These are phyloP conservation scores for Stenolophus ochropezus DNA, from an alignment of 2,888 invertebrate genomes.

Conservation along the genomic window DNA sequence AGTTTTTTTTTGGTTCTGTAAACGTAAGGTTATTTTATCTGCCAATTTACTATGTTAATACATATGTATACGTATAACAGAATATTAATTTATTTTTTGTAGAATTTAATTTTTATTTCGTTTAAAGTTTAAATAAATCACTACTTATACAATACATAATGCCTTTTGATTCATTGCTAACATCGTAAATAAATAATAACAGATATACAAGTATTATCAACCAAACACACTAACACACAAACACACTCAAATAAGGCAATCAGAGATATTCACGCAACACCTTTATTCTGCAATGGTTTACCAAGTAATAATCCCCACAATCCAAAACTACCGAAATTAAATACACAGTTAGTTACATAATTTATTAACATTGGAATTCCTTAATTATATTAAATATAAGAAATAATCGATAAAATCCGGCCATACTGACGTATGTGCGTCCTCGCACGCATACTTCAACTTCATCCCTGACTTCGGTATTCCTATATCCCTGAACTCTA, in stretches of 20 bases:
- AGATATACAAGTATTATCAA: too few species aligned
- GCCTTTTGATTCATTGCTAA: too few species aligned
- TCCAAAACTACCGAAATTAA: background rate
- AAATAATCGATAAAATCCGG: background rate
- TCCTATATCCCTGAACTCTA: background rate
- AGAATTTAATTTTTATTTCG: too few species aligned
- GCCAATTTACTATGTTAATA: too few species aligned
- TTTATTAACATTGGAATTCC: background rate
- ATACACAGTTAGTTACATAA: background rate
- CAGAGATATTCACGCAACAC: background rate
- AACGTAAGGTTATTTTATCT: too few species aligned
- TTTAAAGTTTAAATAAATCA: background rate
- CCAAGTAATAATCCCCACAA: background rate
- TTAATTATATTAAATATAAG: background rate
- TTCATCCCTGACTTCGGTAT: background rate
- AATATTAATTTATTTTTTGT: too few species aligned
- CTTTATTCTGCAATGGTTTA: background rate
- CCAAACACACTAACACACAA: too few species aligned
- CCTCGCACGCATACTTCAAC: background rate
- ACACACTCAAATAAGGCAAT: background rate
- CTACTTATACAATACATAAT: too few species aligned
- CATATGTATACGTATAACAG: too few species aligned
- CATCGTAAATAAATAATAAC: too few species aligned
- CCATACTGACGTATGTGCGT: background rate
- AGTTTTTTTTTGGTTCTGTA: too few species aligned